These are phyloP conservation scores for Drosophila albomicans DNA, from an alignment of 1,140 invertebrate species.

Conservation along the genomic window DNA sequence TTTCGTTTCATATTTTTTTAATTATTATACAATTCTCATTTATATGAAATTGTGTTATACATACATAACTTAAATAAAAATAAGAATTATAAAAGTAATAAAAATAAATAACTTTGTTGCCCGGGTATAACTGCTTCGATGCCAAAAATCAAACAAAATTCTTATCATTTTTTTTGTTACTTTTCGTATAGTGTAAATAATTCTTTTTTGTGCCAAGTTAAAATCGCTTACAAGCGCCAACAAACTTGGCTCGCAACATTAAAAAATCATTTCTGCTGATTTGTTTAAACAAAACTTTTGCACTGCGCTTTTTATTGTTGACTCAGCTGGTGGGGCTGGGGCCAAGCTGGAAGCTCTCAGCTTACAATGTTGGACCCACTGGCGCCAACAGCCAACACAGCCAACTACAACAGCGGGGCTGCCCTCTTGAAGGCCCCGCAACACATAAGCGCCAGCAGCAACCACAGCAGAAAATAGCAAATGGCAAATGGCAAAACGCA, in stretches of 20 bases:
- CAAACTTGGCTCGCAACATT: slow-evolving; percentile 61
- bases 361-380: slow-evolving; percentile 57
- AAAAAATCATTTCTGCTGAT: slow-evolving; percentile 69
- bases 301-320: slow-evolving; percentile 49
- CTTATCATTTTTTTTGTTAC: slow-evolving; percentile 18
- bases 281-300: slow-evolving; percentile 63
- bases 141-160: neutral
- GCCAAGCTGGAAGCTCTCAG: slow-evolving; percentile 50
- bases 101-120: too few relatives aligned
- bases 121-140: neutral
- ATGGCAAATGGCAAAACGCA: too few relatives aligned
- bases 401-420: neutral
- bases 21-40: neutral
- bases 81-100: too few relatives aligned
- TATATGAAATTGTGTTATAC: too few relatives aligned
- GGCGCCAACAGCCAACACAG: slow-evolving; percentile 48
- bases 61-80: too few relatives aligned
- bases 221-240: slow-evolving; percentile 73
- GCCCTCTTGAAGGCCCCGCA: slow-evolving; percentile 48
- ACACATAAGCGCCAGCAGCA: slow-evolving; percentile 30
- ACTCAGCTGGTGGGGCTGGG: slow-evolving; percentile 57
- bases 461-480: slow-evolving; percentile 19
- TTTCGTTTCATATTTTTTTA: neutral
- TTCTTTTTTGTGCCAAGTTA: slow-evolving; percentile 43
- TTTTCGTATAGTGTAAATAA: slow-evolving; percentile 46